These are phyloP conservation scores for Aurelia sp. DNA, from an alignment of 30 jellyfish, hydroid and myxozoan species.

Conservation along the genomic window DNA sequence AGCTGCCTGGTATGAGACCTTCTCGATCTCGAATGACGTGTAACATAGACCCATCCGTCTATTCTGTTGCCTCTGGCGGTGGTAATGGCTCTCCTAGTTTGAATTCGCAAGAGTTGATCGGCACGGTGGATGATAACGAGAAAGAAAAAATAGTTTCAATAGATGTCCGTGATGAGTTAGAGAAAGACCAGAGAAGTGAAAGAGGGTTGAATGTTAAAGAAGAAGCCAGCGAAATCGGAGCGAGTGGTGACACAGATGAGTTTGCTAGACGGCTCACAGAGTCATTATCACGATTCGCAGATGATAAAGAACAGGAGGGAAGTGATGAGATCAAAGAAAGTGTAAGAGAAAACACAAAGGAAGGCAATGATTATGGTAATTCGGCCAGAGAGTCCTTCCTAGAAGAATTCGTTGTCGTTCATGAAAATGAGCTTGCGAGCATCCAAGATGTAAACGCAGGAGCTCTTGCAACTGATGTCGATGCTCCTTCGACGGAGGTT, in stretches of 20 bases:
- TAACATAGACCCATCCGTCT: constrained; percentile 23
- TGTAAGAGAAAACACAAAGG: not conserved
- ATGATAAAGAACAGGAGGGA: not conserved
- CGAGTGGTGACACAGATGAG: not conserved
- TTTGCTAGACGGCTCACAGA: not conserved
- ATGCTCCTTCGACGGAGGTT: not conserved
- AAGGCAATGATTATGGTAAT: not conserved
- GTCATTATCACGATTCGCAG: not conserved
- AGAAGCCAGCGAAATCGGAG: not conserved
- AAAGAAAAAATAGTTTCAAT: constrained; percentile 41
- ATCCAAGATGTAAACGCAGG: constrained; percentile 14
- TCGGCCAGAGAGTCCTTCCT: not conserved
- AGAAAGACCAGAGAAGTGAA: not conserved
- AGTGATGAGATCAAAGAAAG: not conserved
- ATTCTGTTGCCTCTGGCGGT: constrained; percentile 16
- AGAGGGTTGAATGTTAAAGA: not conserved
- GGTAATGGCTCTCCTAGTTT: constrained; percentile 7
- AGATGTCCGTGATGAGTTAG: constrained; percentile 18
- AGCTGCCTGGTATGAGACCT: constrained; percentile 32
- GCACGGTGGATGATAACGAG: constrained; percentile 21
- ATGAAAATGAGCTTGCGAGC: constrained; percentile 13
- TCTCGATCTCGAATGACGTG: constrained; percentile 55
- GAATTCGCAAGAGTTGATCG: constrained; percentile 34
- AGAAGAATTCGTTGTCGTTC: constrained; percentile 9
- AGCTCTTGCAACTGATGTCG: not conserved